Percentiles rank a stretch among this genome's conserved stretches.
These are phyloP conservation scores for Alviniconcha strummeri DNA, from an alignment of 2,888 invertebrate species.

Conservation along the genomic window DNA sequence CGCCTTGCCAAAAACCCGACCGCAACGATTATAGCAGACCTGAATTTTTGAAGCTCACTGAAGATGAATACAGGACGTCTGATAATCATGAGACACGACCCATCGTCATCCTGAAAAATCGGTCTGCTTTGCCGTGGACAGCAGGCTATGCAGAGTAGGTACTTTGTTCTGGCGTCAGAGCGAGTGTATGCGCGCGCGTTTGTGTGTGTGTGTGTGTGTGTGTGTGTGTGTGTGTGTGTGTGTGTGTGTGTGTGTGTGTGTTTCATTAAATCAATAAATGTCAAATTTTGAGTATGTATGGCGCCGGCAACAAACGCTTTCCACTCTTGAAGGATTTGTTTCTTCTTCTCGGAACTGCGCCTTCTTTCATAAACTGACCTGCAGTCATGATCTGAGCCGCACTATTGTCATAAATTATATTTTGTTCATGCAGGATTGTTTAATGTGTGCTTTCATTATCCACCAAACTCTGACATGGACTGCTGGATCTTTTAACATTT, in stretches of 20 bases:
- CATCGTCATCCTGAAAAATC: constrained; percentile 83
- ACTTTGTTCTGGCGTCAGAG: no score
- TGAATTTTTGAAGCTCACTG: constrained; percentile 79
- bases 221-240: no score
- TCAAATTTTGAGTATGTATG: no score
- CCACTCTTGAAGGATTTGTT: not conserved
- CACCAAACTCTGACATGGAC: no score
- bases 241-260: not conserved
- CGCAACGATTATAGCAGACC: constrained; percentile 77
- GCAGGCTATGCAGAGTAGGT: constrained; percentile 85
- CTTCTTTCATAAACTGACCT: not conserved
- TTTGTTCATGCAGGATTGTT: not conserved
- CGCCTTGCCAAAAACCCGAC: constrained; percentile 32
- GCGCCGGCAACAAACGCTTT: no score
- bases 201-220: no score
- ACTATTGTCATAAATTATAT: not conserved
- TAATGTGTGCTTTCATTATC: not conserved
- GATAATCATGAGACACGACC: constrained; percentile 84
- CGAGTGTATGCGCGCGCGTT: not conserved
- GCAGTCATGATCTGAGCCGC: not conserved
- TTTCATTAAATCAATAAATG: no score
- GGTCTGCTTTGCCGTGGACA: constrained; percentile 78
- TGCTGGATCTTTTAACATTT: not conserved
- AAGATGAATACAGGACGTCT: constrained; percentile 81
- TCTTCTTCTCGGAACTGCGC: not conserved